Base-by-base conservation (phyloP, 2,888 invertebrate genomes). In the Cephus pygmeus region DNA sequence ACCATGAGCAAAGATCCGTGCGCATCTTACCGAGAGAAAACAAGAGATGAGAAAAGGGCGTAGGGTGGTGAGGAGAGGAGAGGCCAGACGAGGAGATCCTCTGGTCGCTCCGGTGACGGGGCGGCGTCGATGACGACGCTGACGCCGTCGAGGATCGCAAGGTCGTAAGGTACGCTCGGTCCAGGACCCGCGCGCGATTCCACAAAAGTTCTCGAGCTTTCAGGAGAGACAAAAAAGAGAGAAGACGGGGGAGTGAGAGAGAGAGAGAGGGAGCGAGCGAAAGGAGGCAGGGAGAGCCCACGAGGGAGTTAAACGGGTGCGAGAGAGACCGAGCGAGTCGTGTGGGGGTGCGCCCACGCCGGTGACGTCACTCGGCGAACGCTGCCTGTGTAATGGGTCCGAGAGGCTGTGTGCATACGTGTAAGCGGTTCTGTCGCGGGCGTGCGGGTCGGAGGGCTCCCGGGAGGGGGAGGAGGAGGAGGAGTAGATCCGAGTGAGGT, bases 281-380 rank as follows among this genome's bases (percentile, higher is more conserved):
- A 3, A 35, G 35, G 35, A 73, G 79, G 77, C 75, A 80, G 77
- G 56, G 56, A 56, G 56, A 56, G 23, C 9, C 56, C 56, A 56
- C 56, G 56, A 56, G 56, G 56, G 56, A 56, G 23, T 23, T 56
- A 23, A 9, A 23, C 56, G 78, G 31, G 76, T 56, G 71, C 69
- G 69, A 36, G 73, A 73, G 73, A 74, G 36, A 35, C 74, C 9
- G 23, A 74, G 76, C 77, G 79, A 85, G 83, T 86, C 80, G 84
- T 85, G 89, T 86, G 89, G 90, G 90, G 89, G 90, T 90, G 90
- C 90, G 89, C 90, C 90, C 90, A 90, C 90, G 88, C 88, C 79
- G 85, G 80, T 90, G 90, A 90, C 90, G 90, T 90, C 90, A 90
- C 82, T 85, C 85, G 84, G 89, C 88, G 89, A 89, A 88, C 89